Evolutionary conservation across 2,888 invertebrate genomes (phyloP), one percentile per base, ranked within the genome.

Genomic region (Brenthis ino): DNA sequence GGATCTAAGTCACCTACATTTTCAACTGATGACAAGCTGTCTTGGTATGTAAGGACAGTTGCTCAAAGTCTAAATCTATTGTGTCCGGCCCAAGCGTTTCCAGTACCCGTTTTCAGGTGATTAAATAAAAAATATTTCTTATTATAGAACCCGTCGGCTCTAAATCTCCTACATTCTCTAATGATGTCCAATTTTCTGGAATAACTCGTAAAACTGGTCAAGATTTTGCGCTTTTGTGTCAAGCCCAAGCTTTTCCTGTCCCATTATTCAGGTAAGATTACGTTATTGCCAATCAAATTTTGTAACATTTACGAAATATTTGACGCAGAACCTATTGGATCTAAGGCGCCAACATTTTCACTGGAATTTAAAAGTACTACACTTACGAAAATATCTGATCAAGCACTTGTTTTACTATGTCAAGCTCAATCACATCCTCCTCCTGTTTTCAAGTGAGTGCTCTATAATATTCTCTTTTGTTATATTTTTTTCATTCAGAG

Each of bases 161-260:
- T 77, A 96, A 95, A 87, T 94, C 95, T 76, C 96, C 96, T 70
- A 94, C 95, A 77, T 95, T 96, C 85, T 95, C 95, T 69, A 94
- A 94, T 76, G 95, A 95, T 79, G 94, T 95, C 73, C 94, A 95
- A 84, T 94, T 94, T 84, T 94, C 95, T 77, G 95, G 95, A 85
- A 95, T 95, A 85, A 95, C 94, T 83, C 94, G 95, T 85, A 91
- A 88, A 80, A 92, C 91, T 73, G 94, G 93, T 76, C 94, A 94
- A 81, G 94, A 94, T 81, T 94, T 96, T 83, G 95, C 95, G 63
- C 86, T 96, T 77, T 93, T 96, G 82, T 96, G 96, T 86, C 96
- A 95, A 85, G 96, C 96, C 75, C 96, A 96, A 93, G 96, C 95
- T 78, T 96, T 94, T 87, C 96, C 96, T 77, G 94, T 95, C 82